Conservation (phyloP, 2,113 vertebrate genomes). For the Meriones unguiculatus region DNA sequence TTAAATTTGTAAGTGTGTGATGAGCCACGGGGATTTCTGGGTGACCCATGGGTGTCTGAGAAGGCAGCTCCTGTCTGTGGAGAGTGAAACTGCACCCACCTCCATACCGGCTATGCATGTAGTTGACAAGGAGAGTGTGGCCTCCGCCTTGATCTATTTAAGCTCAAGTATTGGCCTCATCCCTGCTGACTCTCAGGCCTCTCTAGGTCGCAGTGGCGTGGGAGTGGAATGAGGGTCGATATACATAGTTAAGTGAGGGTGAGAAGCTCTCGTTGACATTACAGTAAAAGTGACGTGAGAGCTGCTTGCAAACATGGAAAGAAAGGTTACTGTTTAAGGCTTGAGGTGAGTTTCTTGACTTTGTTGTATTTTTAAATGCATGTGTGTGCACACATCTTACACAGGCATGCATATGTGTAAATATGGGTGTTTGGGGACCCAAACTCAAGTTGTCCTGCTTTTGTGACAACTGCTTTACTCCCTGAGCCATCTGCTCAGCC, state of each 20-base stretch:
- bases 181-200: too few relatives aligned
- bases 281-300: too few relatives aligned
- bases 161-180: background rate
- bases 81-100: fast-evolving
- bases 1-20: background rate
- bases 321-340: background rate
- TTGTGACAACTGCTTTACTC: background rate
- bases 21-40: background rate
- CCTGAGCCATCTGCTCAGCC: background rate
- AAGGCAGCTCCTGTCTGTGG: background rate
- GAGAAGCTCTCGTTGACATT: background rate
- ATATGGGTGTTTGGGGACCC: background rate
- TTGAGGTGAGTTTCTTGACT: background rate
- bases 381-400: background rate
- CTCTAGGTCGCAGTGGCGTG: background rate
- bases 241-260: background rate
- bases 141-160: fast-evolving
- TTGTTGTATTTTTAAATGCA: background rate
- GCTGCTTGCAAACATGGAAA: background rate
- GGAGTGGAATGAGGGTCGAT: background rate
- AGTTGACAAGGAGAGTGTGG: too few relatives aligned
- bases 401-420: background rate
- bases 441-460: background rate
- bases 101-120: fast-evolving
- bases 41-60: background rate